A percentile compares a stretch with the other conserved stretches of the same genome.
Evolutionary conservation across 2,113 vertebrate species (phyloP).

Genomic region (Pyrgilauda ruficollis): DNA sequence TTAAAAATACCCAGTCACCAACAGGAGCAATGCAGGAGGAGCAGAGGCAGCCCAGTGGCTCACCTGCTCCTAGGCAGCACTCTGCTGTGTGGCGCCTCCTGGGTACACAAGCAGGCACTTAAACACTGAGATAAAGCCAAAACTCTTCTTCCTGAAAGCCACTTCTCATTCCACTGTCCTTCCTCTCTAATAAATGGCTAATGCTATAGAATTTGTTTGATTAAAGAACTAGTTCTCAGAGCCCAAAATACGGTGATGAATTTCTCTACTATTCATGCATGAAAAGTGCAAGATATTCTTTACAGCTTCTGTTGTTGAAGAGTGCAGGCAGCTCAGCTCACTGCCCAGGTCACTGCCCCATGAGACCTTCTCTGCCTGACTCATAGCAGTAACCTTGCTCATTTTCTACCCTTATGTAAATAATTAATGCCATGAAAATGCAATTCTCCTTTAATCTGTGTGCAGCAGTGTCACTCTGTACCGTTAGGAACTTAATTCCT

Average conservation of each 20-base stretch:
- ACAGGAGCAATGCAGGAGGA: not conserved
- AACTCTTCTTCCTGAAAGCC: not conserved
- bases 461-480: not conserved
- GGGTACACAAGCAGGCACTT: not conserved
- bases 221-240: not conserved
- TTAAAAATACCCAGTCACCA: not conserved
- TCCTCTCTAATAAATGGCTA: not conserved
- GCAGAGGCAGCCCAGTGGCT: accelerated
- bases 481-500: not conserved
- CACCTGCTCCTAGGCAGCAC: not conserved
- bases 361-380: not conserved
- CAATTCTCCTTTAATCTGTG: not conserved
- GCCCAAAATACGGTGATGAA: not conserved
- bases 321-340: not conserved
- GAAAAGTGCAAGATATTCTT: not conserved
- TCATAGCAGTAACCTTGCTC: not conserved
- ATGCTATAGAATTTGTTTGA: not conserved
- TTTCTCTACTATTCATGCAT: not conserved
- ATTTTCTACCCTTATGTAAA: not conserved
- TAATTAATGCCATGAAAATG: not conserved
- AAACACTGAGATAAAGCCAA: not conserved
- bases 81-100: not conserved
- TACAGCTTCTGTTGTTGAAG: not conserved
- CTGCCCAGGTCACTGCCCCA: not conserved
- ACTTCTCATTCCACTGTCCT: not conserved